These are phyloP conservation scores for Scrobipalpa costella DNA, from an alignment of 2,888 invertebrate species.

Conservation along the genomic window DNA sequence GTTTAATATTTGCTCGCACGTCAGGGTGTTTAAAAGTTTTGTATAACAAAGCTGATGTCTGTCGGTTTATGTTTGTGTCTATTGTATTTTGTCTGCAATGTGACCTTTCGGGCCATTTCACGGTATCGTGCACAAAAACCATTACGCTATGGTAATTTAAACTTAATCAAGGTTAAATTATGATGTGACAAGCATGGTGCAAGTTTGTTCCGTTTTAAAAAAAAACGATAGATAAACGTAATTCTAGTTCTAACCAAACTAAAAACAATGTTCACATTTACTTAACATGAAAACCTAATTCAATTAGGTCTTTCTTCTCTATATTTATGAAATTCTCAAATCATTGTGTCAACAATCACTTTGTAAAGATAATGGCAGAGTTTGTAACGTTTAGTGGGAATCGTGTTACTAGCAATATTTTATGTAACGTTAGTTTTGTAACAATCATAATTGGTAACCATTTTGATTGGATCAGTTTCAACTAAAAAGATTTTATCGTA, in stretches of 20 bases:
- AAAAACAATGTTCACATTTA: no score
- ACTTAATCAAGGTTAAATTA: conserved; percentile 17
- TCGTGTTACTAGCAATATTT: conserved; percentile 11
- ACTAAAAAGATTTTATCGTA: conserved; percentile 17
- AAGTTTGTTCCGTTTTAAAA: no score
- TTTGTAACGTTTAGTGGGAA: conserved; percentile 20
- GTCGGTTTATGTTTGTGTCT: neutral
- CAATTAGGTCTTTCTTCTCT: neutral
- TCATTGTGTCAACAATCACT: conserved; percentile 3
- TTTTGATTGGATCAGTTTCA: conserved; percentile 15
- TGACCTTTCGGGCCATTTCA: conserved; percentile 15
- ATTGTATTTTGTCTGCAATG: neutral
- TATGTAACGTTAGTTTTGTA: conserved; percentile 15
- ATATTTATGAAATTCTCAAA: neutral
- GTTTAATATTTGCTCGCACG: neutral
- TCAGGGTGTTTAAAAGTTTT: conserved; percentile 5
- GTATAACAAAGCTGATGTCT: neutral
- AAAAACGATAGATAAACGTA: no score
- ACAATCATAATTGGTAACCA: conserved; percentile 12
- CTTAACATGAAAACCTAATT: no score
- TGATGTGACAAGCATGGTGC: neutral
- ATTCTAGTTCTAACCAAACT: no score
- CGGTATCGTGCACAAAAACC: conserved; percentile 12
- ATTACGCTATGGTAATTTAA: neutral
- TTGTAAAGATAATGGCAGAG: conserved; percentile 8